Base-by-base conservation (phyloP, 2,888 invertebrate genomes). In the Halictus quadricinctus region DNA sequence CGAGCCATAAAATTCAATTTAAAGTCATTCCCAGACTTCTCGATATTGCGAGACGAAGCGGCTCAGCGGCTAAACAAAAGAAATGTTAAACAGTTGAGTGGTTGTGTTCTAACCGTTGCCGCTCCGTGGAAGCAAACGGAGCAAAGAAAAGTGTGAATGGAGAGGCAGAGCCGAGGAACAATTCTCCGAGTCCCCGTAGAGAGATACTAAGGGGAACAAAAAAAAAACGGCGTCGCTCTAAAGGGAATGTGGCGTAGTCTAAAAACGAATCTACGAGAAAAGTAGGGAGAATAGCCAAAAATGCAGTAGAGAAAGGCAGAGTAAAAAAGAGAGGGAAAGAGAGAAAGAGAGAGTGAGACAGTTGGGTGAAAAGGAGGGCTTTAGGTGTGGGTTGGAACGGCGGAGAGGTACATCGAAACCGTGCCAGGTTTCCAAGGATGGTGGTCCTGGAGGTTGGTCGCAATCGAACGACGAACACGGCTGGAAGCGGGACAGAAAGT, bases 401-500 rank as follows among this genome's bases (percentile, higher is more conserved):
- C 8, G 58, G n/a, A 46, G 21, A 46, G 80, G 69, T 76, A 48
- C 78, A 69, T 87, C 76, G 84, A 87, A 73, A 79, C 60, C 72
- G 80, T 83, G 85, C 64, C 83, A 83, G 87, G 80, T 83, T 80
- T 78, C 86, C 72, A 60, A 74, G 76, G 54, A 46, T 66, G 50
- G 43, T 15, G 46, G 41, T 72, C 69, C 43, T 73, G 75, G 73
- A 50, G 73, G 72, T 73, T 69, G 76, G 54, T 77, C 58, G 80
- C 58, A 79, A 85, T 82, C 84, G 80, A 69, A 74, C 70, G 69
- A 54, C 73, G 83, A 64, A 60, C 74, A 72, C 25, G 64, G 72
- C 75, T 76, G 75, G 77, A 73, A 84, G 83, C 82, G 83, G 86
- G 79, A 79, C 84, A 72, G 84, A 88, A 86, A 83, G 87, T 87